Percentiles rank a stretch among this genome's conserved stretches.
phyloP scores from a whole-genome alignment of 2,888 invertebrate genomes.

The Cephus rjabovi region DNA sequence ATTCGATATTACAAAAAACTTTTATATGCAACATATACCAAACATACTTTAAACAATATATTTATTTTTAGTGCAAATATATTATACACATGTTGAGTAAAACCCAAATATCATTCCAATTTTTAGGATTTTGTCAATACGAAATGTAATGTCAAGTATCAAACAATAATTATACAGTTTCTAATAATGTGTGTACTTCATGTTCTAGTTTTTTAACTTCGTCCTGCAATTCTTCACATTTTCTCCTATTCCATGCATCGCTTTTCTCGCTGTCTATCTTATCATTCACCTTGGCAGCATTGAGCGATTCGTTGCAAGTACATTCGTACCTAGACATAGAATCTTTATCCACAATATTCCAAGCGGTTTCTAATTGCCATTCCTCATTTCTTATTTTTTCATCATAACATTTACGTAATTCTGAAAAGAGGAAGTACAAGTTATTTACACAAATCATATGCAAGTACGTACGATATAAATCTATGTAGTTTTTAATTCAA shows the following conservation, averaged over 20 bases:
- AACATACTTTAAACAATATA: background rate
- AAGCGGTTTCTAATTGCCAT: constrained; percentile 16
- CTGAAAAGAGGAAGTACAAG: constrained; percentile 34
- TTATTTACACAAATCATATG: background rate
- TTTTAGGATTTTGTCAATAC: background rate
- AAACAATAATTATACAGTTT: background rate
- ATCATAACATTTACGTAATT: constrained; percentile 49
- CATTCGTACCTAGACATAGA: background rate
- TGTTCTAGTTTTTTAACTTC: constrained; percentile 52
- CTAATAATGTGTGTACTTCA: constrained; percentile 46
- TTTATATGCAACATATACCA: background rate
- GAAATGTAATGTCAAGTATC: background rate
- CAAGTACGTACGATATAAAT: background rate
- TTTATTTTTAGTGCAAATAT: background rate
- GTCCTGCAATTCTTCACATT: constrained; percentile 38
- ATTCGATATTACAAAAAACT: background rate
- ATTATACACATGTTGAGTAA: background rate
- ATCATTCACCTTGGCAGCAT: too few species aligned
- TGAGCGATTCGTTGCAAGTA: background rate
- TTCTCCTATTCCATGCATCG: background rate
- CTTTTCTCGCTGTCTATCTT: background rate
- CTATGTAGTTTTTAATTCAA: background rate
- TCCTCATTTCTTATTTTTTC: constrained; percentile 30
- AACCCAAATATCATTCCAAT: background rate
- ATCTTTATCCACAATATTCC: background rate